Evolutionary conservation across 1,140 invertebrate genomes (phyloP).

Genomic region (Heliconius hewitsoni): DNA sequence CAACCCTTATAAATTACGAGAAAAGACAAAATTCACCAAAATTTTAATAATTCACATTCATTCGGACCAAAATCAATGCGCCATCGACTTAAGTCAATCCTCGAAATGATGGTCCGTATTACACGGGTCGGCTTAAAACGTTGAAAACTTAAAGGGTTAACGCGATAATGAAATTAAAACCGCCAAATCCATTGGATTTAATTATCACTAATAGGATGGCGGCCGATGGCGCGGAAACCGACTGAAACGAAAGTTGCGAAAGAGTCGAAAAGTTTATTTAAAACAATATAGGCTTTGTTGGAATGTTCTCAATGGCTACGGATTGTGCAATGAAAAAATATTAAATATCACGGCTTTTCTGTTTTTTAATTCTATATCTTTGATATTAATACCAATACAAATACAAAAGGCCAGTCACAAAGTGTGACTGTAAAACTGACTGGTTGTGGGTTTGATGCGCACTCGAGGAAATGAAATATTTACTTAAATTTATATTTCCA

Average conservation of each 20-base stretch:
- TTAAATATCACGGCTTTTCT: neutral
- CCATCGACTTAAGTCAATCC: slow-evolving; percentile 35
- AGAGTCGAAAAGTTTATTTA: slow-evolving; percentile 25
- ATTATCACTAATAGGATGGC: slow-evolving; percentile 71
- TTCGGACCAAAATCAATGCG: slow-evolving; percentile 22
- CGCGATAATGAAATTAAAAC: slow-evolving; percentile 68
- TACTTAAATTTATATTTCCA: no score
- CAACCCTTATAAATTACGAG: slow-evolving; percentile 11
- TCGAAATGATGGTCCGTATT: slow-evolving; percentile 31
- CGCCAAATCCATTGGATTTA: slow-evolving; percentile 60
- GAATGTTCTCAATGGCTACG: neutral
- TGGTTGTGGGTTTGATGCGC: no score
- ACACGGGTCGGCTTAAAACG: slow-evolving; percentile 47
- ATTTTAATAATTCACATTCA: slow-evolving; percentile 18
- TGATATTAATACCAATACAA: no score
- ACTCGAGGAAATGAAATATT: no score
- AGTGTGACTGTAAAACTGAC: no score
- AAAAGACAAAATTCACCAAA: slow-evolving; percentile 16
- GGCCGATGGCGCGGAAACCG: slow-evolving; percentile 61
- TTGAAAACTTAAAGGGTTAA: slow-evolving; percentile 55
- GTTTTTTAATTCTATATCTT: neutral
- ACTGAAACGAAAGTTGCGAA: slow-evolving; percentile 45
- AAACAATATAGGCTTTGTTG: slow-evolving; percentile 18
- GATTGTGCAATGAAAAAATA: neutral
- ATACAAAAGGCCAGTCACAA: no score